These are phyloP conservation scores for Heteractis magnifica DNA, from an alignment of 92 coral and sea anemone species.

Conservation along the genomic window DNA sequence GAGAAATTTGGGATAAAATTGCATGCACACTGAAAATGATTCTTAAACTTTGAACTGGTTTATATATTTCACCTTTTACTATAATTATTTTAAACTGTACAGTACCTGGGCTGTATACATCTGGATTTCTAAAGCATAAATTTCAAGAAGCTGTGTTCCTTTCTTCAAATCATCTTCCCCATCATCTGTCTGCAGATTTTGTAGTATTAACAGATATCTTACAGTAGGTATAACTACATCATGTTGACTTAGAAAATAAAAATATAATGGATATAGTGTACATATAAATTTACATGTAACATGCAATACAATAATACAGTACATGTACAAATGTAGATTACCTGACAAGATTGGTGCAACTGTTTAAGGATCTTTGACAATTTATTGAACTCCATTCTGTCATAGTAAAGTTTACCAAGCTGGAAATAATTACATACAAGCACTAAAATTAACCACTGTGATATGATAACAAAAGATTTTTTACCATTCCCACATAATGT, in stretches of 20 bases:
- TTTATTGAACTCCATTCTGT: constrained; percentile 86
- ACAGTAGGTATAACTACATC: no score
- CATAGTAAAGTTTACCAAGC: constrained; percentile 96
- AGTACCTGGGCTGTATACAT: constrained; percentile 96
- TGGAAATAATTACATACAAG: constrained; percentile 4
- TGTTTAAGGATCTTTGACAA: constrained; percentile 93
- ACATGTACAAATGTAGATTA: background rate
- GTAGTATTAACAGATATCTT: no score
- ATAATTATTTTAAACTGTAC: no score
- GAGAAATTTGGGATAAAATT: no score
- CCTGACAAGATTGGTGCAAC: constrained; percentile 97
- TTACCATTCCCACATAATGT: no score
- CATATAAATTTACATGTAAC: no score
- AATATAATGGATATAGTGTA: background rate
- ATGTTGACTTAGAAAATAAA: background rate
- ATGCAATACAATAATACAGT: background rate
- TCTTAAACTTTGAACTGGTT: no score
- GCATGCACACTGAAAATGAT: no score
- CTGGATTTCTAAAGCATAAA: constrained; percentile 97
- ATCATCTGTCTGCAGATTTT: constrained; percentile 72
- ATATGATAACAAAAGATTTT: background rate
- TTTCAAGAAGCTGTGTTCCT: constrained; percentile 92
- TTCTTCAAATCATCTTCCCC: constrained; percentile 98
- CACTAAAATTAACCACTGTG: no score
- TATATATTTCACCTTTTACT: no score